Base-by-base conservation (phyloP, 2,797 vertebrate genomes). In the Acanthurus tractus region DNA sequence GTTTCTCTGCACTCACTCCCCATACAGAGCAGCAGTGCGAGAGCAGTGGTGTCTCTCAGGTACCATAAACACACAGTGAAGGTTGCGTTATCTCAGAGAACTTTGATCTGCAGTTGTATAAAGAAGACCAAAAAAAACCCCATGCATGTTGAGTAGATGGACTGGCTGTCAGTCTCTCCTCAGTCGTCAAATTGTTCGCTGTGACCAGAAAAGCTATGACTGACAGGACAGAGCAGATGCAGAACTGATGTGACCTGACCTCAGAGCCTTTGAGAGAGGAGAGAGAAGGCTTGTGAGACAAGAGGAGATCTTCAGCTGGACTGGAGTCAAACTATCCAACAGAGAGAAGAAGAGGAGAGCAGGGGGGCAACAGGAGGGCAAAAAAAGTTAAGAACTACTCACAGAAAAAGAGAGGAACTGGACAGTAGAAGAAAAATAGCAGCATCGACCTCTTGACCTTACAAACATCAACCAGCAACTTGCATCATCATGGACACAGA, bases 61-160 rank as follows among this genome's bases (percentile, higher is more conserved):
- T 78, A 63, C 89, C 70, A 91, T 94, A 93, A 94, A 93, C 90
- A 84, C 81, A 71, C 54, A 70, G 38, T 8, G 58, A 74, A 62
- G 38, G 42, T 46, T 66, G 23, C 10, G 88, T 95, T 95, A 96
- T 95, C 94, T 92, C 79, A 45, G 79, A 69, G 94, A 94, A 94
- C 95, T 96, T 96, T 95, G 95, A 88, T 89, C 95, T 74, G 74
- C 29, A 62, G 61, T 74, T 89, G 83, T 89, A 92, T 87, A 94
- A 90, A 92, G 87, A 85, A 71, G 82, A 75, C 68, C 69, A 63
- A 63, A 44, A 85, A 79, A 55, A 75, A 70, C 49, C 9, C 10
- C 42, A 66, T 48, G 52, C 72, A 79, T 1, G 49, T 59, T 57
- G 64, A 67, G 67, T 56, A 49, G 67, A 76, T 57, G n/a, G 58